phyloP scores from a whole-genome alignment of 2,797 vertebrate species.

The Scyliorhinus canicula region DNA sequence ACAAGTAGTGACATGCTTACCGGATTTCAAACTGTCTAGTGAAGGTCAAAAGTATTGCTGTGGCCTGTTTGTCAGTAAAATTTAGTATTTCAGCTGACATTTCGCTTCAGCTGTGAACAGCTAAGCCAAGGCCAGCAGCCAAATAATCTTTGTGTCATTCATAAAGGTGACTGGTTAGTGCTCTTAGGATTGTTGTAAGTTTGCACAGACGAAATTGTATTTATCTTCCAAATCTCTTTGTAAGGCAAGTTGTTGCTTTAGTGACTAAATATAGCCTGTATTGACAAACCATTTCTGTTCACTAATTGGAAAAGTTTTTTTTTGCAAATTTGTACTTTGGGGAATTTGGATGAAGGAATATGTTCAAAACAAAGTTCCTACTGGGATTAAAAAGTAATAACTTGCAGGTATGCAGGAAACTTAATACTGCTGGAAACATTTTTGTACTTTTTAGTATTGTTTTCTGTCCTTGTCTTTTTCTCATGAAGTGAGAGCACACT shows the following conservation, averaged over 20 bases:
- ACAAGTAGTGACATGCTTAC: constrained; percentile 56
- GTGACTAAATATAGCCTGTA: neutral
- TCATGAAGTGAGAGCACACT: neutral
- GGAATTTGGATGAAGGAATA: neutral
- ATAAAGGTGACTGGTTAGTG: constrained; percentile 10
- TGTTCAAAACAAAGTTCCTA: neutral
- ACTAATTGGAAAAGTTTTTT: neutral
- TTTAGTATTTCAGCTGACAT: constrained; percentile 39
- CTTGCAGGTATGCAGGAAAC: neutral
- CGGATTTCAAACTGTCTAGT: constrained; percentile 56
- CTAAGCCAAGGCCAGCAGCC: neutral
- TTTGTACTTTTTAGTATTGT: neutral
- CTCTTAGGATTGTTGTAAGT: neutral
- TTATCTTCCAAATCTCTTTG: constrained; percentile 5
- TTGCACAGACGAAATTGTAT: constrained; percentile 1
- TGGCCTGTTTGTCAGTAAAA: constrained; percentile 57
- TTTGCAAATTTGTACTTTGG: neutral
- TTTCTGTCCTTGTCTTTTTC: neutral
- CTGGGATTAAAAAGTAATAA: neutral
- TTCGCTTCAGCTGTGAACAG: constrained; percentile 14
- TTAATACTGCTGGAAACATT: neutral
- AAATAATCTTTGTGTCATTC: neutral
- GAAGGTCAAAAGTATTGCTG: constrained; percentile 57
- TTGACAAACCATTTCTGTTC: neutral
- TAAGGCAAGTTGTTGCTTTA: neutral